Percentiles rank a stretch among this genome's conserved stretches.
Conservation (phyloP, 2,113 vertebrate genomes). For the Vombatus ursinus region DNA sequence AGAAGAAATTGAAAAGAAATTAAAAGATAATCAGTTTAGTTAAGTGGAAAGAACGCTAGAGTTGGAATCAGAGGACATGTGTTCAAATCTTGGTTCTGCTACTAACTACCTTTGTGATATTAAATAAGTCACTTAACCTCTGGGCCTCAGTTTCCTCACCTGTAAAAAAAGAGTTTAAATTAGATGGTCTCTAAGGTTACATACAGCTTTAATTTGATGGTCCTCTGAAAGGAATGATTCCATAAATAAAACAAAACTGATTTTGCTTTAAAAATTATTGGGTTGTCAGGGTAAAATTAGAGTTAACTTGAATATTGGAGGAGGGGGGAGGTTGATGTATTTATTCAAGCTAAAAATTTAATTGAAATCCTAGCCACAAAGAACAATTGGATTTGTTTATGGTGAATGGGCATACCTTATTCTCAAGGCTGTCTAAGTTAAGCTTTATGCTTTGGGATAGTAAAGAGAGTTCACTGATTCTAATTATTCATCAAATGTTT, state of each 20-base stretch:
- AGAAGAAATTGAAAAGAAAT: background rate
- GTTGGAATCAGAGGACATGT: background rate
- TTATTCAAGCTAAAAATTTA: background rate
- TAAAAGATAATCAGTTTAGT: background rate
- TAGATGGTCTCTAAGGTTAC: background rate
- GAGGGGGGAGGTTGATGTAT: background rate
- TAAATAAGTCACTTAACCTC: background rate
- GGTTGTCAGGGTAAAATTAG: background rate
- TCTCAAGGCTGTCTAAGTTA: background rate
- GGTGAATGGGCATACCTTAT: background rate
- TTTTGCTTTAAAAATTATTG: background rate
- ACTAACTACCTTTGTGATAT: background rate
- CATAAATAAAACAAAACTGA: background rate
- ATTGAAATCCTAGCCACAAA: background rate
- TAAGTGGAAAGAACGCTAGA: background rate
- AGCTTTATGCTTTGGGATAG: background rate
- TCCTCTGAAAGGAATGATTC: background rate
- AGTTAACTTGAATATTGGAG: background rate
- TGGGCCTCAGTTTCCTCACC: background rate
- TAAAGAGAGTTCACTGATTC: background rate
- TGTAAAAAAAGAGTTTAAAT: background rate
- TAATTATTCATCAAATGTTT: slow-evolving; percentile 4
- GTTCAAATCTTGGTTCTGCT: background rate
- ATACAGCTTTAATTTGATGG: background rate
- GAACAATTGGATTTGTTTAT: background rate